Evolutionary conservation across 2,113 vertebrate species (phyloP), one percentile per base, ranked within the genome.

Genomic region (Puma concolor): DNA sequence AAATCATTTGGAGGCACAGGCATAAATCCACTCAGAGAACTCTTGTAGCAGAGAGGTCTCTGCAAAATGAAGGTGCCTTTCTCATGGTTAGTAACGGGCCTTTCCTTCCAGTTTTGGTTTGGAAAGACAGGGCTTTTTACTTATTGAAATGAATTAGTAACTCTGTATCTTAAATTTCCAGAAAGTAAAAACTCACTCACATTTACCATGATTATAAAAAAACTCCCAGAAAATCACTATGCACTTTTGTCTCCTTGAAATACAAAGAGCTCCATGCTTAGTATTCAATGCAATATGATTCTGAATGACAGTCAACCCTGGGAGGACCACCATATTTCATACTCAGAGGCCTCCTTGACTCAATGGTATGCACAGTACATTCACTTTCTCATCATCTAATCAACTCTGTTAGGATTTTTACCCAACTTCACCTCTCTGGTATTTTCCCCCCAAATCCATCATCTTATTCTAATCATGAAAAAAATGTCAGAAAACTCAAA

Each of bases 401-500:
- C 60, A 87, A 52, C 19, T 81, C 54, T 71, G 29, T 60, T 88
- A 87, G 36, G 81, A 66, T 86, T 85, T 85, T 79, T 50, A 23
- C 38, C 41, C 52, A 79, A 23, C 44, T 92, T 95, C 7, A 64
- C 54, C 33, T 94, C 44, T 50, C 33, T 74, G 25, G 2, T 60
- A 57, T 67, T 91, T 41, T 76, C 60, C 77, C 23, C 31, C 54
- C 2, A 92, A 90, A 92, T 4, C 33, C 48, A 90, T 31, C 29
- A 67, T 82, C 76, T 86, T 64, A 79, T 41, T 95, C 41, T 89
- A 95, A 64, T 94, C 74, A 87, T 72, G 72, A 81, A 72, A 33
- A 93, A 97, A 92, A 82, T 27, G 54, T 63, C 86, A 91, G 66
- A 72, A 97, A 90, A 85, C 69, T 72, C 71, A 89, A 94, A 88